These are phyloP conservation scores for Agrotis ipsilon DNA, from an alignment of 2,888 invertebrate species.

Conservation along the genomic window DNA sequence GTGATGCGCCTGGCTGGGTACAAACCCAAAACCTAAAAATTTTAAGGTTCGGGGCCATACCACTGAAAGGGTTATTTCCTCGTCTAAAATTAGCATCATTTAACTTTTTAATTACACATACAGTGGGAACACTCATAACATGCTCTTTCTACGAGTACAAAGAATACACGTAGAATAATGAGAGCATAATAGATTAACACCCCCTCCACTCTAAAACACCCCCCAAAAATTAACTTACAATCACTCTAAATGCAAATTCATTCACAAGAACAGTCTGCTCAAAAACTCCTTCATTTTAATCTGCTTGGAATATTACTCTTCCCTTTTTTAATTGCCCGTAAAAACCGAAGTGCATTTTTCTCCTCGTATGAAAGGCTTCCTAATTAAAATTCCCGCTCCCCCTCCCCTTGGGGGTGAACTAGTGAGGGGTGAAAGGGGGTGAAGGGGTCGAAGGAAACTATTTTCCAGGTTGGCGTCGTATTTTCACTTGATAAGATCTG, in stretches of 20 bases:
- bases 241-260: slow-evolving; percentile 60
- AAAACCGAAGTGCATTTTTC: slow-evolving; percentile 66
- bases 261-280: slow-evolving; percentile 40
- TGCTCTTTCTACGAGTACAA: neutral
- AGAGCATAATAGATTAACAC: slow-evolving; percentile 32
- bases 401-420: slow-evolving; percentile 50
- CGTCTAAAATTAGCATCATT: no score
- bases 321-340: slow-evolving; percentile 59
- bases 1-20: no score
- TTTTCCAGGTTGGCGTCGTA: slow-evolving; percentile 86
- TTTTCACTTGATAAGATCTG: slow-evolving; percentile 89
- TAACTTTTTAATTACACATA: no score
- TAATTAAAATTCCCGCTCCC: slow-evolving; percentile 85
- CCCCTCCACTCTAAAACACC: slow-evolving; percentile 7
- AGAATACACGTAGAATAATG: slow-evolving; percentile 6
- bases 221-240: slow-evolving; percentile 33
- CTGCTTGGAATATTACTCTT: slow-evolving; percentile 52
- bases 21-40: no score
- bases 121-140: neutral
- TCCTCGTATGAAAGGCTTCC: slow-evolving; percentile 70
- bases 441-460: slow-evolving; percentile 79
- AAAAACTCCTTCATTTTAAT: slow-evolving; percentile 55
- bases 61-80: no score
- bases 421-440: slow-evolving; percentile 47
- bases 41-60: no score